Base-by-base conservation (phyloP, 2,797 vertebrate species). In the Muscicapa comitata region DNA sequence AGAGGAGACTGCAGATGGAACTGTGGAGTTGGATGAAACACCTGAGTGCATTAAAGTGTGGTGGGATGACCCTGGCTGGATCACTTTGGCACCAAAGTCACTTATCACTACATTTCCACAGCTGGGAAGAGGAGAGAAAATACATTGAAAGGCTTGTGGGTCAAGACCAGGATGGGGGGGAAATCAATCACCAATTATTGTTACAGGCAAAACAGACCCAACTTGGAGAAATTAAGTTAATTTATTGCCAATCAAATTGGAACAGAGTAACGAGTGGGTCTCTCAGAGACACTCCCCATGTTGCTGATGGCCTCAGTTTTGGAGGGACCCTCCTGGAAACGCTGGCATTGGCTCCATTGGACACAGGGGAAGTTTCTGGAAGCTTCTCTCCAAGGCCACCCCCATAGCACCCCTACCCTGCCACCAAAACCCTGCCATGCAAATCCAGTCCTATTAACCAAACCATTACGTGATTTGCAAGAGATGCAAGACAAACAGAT, bases 321-420 rank as follows among this genome's bases (percentile, higher is more conserved):
- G 54, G 67, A 54, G 28, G 17, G 21, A 28, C 13, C 4, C 5
- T 29, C 59, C 35, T 25, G 35, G 35, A 61, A 67, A 25, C 0
- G 1, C 29, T 65, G 33, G 13, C 38, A 37, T 21, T 47, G 70
- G n/a, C 29, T 76, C 58, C 59, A 29, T 1, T 1, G 2, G 28
- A 61, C 42, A 31, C 11, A 8, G 12, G 15, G 28, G 13, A 66
- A 50, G 20, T 29, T 72, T 55, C 72, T 55, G 53, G 66, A 29
- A 77, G 42, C 18, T 76, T 31, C 40, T 59, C 24, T 43, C 42
- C 1, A 1, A 59, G 61, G n/a, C 10, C n/a, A 19, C 1, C 4
- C 13, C n/a, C 1, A 0, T 2, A 57, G 48, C 31, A 31, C 2
- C 26, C 31, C 12, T 5, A 18, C n/a, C 20, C 40, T 40, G 33